Conservation (phyloP, 2,888 invertebrate species). For the Biston stratarius region DNA sequence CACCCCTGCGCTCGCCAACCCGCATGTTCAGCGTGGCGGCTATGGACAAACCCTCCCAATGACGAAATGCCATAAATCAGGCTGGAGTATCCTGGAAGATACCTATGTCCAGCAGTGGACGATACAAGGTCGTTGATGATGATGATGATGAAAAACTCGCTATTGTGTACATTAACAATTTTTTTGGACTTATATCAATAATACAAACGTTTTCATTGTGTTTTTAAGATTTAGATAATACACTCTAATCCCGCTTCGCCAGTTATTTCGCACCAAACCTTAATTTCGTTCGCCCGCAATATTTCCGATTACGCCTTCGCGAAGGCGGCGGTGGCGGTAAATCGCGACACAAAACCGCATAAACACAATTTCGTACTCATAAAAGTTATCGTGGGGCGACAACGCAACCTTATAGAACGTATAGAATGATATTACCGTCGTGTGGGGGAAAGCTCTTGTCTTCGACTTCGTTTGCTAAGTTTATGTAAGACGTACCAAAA, state of each 20-base stretch:
- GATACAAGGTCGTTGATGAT: too few species aligned
- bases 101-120: too few species aligned
- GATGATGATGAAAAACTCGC: too few species aligned
- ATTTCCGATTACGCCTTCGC: conserved; percentile 75
- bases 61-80: too few species aligned
- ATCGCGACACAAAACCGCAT: conserved; percentile 75
- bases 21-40: too few species aligned
- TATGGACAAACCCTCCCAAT: too few species aligned
- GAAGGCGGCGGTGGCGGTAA: conserved; percentile 56
- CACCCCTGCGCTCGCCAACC: too few species aligned
- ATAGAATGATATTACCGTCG: conserved; percentile 28
- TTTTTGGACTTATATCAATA: too few species aligned
- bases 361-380: conserved; percentile 85
- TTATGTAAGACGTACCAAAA: not conserved
- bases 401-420: conserved; percentile 41
- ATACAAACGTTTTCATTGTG: too few species aligned
- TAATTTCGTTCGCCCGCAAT: conserved; percentile 77
- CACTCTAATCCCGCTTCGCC: conserved; percentile 29
- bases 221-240: too few species aligned
- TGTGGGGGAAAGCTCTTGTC: not conserved
- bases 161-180: too few species aligned
- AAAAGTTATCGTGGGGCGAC: conserved; percentile 79
- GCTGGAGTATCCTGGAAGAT: too few species aligned
- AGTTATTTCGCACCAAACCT: conserved; percentile 39
- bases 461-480: not conserved